Base-by-base conservation (phyloP, 1,140 invertebrate species). In the Drosophila navojoa region DNA sequence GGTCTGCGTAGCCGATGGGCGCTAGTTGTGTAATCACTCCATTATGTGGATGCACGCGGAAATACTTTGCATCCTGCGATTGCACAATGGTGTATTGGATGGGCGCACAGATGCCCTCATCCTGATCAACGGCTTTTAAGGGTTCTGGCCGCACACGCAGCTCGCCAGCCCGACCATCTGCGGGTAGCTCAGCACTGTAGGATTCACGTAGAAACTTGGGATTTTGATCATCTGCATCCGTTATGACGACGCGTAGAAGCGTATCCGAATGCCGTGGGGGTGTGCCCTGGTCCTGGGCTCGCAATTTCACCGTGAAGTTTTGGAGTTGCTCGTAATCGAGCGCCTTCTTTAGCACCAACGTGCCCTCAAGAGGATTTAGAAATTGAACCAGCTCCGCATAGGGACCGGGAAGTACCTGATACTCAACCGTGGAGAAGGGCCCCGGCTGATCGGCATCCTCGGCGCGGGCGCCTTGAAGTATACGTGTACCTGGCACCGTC, bases 201-300 rank as follows among this genome's bases (percentile, higher is more conserved):
- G 96, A 94, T 44, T 97, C 95, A 55, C 95, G 94, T 2, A 94
- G 77, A 92, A 98, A 98, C 58, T 93, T 93, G 4, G 97, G 97
- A 93, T 98, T 98, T 93, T 98, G 97, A 93, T 98, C 97, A 87
- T 98, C 97, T 0, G 97, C 97, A 92, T 98, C 97, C 5, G 97
- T 94, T 3, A 98, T 95, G 61, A 96, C 95, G 0, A 98, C 95
- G 1, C 94, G 94, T 9, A 98, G 93, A 22, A 94, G 92, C 1
- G 97, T 97, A 68, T 96, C 95, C 27, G 95, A 95, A 69, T 94
- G 94, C 70, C 94, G 94, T 0, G 97, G 95, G 10, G 97, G 97
- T 68, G 94, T 94, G 25, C 97, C 97, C 92, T 97, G 96, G 93
- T 98, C 97, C 93, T 96, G 95, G 5, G 96, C 97, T 47, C 96